Conservation (phyloP, 2,113 vertebrate species). For the Cranoglanis bouderius region DNA sequence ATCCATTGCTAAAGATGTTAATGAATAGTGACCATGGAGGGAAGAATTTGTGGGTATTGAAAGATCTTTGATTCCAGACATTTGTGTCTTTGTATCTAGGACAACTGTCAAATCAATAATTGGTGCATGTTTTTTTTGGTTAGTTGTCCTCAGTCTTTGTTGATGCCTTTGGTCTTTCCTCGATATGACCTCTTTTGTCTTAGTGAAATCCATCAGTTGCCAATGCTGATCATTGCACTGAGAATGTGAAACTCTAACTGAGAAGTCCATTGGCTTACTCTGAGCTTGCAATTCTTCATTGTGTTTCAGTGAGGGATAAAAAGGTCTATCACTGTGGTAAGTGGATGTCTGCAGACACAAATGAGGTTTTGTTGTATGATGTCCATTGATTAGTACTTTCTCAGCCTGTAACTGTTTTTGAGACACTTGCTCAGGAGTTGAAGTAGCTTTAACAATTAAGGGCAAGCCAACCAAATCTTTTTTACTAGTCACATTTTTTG, state of each 20-base stretch:
- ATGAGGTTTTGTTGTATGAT: slow-evolving; percentile 56
- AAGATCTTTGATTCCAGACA: slow-evolving; percentile 59
- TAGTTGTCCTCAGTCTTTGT: slow-evolving; percentile 46
- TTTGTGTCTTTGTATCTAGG: slow-evolving; percentile 24
- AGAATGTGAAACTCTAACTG: slow-evolving; percentile 63
- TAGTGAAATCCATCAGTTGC: slow-evolving; percentile 83
- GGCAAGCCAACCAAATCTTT: slow-evolving; percentile 42
- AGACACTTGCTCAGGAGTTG: slow-evolving; percentile 12
- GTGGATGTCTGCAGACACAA: slow-evolving; percentile 51
- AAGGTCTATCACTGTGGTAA: slow-evolving; percentile 44
- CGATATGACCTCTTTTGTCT: slow-evolving; percentile 73
- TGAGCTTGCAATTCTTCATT: slow-evolving; percentile 58
- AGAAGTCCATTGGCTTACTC: slow-evolving; percentile 85
- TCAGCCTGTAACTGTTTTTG: slow-evolving; percentile 10
- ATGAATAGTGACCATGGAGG: background rate
- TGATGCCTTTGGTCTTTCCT: slow-evolving; percentile 71
- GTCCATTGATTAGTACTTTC: slow-evolving; percentile 3
- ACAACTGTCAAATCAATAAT: slow-evolving; percentile 78
- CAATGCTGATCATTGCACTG: slow-evolving; percentile 69
- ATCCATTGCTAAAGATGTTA: background rate
- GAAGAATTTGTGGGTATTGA: slow-evolving; percentile 39
- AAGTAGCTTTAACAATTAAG: slow-evolving; percentile 33
- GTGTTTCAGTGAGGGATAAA: slow-evolving; percentile 39
- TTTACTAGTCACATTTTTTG: slow-evolving; percentile 27
- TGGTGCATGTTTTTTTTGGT: slow-evolving; percentile 60